Base-by-base conservation (phyloP, 2,888 invertebrate species). In the Watsonalla cultraria region DNA sequence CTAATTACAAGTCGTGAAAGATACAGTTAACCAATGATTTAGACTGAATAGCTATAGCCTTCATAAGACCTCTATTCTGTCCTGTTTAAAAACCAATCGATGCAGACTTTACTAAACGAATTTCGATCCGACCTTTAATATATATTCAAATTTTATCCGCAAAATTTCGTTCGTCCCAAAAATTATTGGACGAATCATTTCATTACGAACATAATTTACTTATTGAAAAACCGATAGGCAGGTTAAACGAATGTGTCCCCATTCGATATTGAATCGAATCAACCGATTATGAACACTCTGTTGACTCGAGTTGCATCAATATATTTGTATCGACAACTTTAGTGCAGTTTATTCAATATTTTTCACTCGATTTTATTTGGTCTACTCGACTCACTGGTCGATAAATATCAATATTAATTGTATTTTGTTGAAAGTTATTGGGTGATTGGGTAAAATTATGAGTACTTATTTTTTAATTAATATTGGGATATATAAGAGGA, bases 221-320 rank as follows among this genome's bases (percentile, higher is more conserved):
- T 42, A 42, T 42, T 42, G 42, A 11, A 42, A 13, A 7, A 37
- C 37, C 37, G 37, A 37, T 15, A 6, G 37, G 14, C 37, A 11
- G 1, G 34, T 48, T 47, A 46, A 13, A 51, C 45, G 45, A 34
- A 51, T 35, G 45, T 51, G 33, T 51, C 51, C 14, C 34, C 33
- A 46, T 46, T 51, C 46, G 46, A 51, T 51, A 46, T 15, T 37
- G 35, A 51, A 51, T 51, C 51, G 51, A 46, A 46, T 49, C 49
- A 49, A 49, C 37, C 49, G 49, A 49, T 49, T 49, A 49, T 57
- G 54, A 51, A 51, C 53, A 55, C 46, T 47, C 37, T 37, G 37
- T 45, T 39, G 53, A 46, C 37, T 46, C 33, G 50, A 42, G 42
- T 37, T 54, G 49, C 53, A 54, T 48, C 51, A 13, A 42, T 42